Evolutionary conservation across 2,113 vertebrate species (phyloP).

Genomic region (Ursus arctos): DNA sequence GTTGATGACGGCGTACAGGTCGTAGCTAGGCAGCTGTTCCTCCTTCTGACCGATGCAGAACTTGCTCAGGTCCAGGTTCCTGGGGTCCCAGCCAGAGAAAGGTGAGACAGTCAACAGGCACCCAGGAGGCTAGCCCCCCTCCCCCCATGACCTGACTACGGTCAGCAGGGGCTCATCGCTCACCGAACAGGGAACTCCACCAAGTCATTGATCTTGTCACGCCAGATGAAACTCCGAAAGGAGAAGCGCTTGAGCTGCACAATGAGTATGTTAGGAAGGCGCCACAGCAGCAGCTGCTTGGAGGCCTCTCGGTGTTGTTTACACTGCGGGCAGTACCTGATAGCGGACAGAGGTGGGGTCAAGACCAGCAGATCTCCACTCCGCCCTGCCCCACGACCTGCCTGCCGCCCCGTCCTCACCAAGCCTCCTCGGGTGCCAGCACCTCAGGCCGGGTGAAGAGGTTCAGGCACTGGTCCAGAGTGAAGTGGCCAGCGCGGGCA

Average conservation of each 20-base stretch:
- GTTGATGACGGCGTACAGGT: conserved; percentile 98
- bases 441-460: conserved; percentile 99
- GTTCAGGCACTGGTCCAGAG: conserved; percentile 98
- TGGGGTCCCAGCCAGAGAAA: conserved; percentile 63
- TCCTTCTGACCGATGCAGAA: conserved; percentile 99
- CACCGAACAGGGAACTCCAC: conserved; percentile 99
- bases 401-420: conserved; percentile 87
- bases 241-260: conserved; percentile 99
- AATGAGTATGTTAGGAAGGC: conserved; percentile 97
- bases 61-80: conserved; percentile 97
- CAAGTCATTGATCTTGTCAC: conserved; percentile 99
- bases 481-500: conserved; percentile 96
- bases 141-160: not conserved
- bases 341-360: accelerated
- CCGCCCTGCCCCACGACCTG: not conserved
- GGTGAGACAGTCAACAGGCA: not conserved
- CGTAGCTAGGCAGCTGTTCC: conserved; percentile 96
- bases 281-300: conserved; percentile 98
- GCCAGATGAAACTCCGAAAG: conserved; percentile 99
- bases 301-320: conserved; percentile 98
- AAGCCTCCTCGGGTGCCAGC: conserved; percentile 97
- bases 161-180: not conserved
- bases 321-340: conserved; percentile 98
- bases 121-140: not conserved
- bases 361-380: not conserved